A percentile compares a stretch with the other conserved stretches of the same genome.
Conservation (phyloP, 53 echinoderm and acorn worm species). For the Pentamera pediparva region DNA sequence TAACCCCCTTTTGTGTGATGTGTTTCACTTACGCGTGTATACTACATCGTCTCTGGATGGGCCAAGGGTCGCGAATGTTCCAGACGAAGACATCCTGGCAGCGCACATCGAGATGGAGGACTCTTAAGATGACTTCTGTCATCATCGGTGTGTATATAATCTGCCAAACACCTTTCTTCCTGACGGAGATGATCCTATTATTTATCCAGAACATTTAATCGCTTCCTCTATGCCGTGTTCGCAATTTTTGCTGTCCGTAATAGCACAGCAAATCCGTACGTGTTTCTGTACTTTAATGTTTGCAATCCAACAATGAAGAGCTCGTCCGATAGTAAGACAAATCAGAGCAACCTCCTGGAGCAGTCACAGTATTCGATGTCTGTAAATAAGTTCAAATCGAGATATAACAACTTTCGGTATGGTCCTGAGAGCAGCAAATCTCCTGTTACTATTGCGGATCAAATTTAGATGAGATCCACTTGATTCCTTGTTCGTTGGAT, state of each 20-base stretch:
- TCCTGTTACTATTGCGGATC: too few species aligned
- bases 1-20: slow-evolving; percentile 76
- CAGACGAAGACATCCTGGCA: slow-evolving; percentile 84
- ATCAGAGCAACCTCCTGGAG: slow-evolving; percentile 53
- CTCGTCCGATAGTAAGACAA: slow-evolving; percentile 25
- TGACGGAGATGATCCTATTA: slow-evolving; percentile 58
- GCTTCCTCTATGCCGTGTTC: slow-evolving; percentile 66
- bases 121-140: slow-evolving; percentile 93
- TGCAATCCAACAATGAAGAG: slow-evolving; percentile 56
- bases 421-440: too few species aligned
- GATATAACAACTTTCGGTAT: slow-evolving; percentile 4
- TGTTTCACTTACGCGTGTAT: slow-evolving; percentile 75
- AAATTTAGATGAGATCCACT: too few species aligned
- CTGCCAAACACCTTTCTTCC: slow-evolving; percentile 82
- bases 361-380: slow-evolving; percentile 42
- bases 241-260: slow-evolving; percentile 81
- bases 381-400: neutral
- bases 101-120: slow-evolving; percentile 77
- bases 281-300: slow-evolving; percentile 88
- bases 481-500: too few species aligned
- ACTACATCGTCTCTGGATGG: slow-evolving; percentile 67
- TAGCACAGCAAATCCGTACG: slow-evolving; percentile 82
- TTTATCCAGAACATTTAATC: slow-evolving; percentile 32
- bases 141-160: slow-evolving; percentile 87
- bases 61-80: slow-evolving; percentile 69